Conservation (phyloP, 2,888 invertebrate species). For the Phortica magna region DNA sequence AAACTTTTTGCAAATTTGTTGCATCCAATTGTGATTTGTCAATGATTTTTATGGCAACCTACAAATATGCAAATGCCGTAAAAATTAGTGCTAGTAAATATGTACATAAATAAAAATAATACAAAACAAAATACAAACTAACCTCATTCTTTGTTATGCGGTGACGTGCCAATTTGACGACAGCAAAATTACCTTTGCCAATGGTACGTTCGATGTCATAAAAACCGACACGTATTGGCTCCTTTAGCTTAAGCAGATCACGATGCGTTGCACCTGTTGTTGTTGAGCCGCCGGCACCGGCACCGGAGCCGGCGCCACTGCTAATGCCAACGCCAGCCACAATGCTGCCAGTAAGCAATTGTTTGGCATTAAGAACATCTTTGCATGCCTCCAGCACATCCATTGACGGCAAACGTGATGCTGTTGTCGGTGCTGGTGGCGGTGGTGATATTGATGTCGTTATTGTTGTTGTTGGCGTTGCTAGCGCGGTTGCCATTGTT, state of each 20-base stretch:
- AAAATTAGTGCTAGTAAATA: not conserved
- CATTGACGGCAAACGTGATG: constrained; percentile 35
- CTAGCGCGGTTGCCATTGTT: not conserved
- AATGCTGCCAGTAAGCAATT: constrained; percentile 38
- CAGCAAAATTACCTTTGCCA: constrained; percentile 99
- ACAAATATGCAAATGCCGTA: constrained; percentile 64
- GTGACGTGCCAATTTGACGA: constrained; percentile 98
- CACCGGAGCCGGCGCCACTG: constrained; percentile 30
- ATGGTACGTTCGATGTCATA: constrained; percentile 99
- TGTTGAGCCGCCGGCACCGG: not conserved
- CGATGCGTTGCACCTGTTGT: constrained; percentile 49
- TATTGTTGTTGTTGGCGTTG: not conserved
- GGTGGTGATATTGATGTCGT: not conserved
- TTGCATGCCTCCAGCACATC: constrained; percentile 56
- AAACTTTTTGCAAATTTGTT: constrained; percentile 95
- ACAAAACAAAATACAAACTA: not conserved
- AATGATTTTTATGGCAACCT: constrained; percentile 98
- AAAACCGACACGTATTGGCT: constrained; percentile 94
- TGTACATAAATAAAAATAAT: not conserved
- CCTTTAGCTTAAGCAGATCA: constrained; percentile 78
- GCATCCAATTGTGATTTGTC: constrained; percentile 95
- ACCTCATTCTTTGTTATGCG: constrained; percentile 99
- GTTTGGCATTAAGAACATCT: constrained; percentile 57
- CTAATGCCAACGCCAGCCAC: constrained; percentile 40
- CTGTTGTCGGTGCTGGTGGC: constrained; percentile 25